Evolutionary conservation across 2,888 invertebrate species (phyloP).

Genomic region (Subacronicta megacephala): DNA sequence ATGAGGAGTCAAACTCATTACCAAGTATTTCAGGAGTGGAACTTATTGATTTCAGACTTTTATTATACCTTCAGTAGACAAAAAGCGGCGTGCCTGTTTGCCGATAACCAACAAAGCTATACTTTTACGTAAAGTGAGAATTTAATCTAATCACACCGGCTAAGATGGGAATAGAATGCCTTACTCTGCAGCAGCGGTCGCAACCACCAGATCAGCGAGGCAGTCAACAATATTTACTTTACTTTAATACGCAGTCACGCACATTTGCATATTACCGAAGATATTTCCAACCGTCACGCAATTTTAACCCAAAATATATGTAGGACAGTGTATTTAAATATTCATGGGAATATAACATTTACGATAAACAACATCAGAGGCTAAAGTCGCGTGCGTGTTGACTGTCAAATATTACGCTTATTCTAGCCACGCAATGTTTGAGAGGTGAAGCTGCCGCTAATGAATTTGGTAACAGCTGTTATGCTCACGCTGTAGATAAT

Average conservation of each 20-base stretch:
- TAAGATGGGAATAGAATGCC: too few species aligned
- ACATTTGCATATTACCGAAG: conserved; percentile 22
- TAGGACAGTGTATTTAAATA: conserved; percentile 45
- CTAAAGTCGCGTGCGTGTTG: conserved; percentile 27
- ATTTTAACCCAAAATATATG: conserved; percentile 51
- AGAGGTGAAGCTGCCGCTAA: conserved; percentile 31
- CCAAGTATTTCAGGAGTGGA: too few species aligned
- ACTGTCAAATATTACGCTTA: conserved; percentile 53
- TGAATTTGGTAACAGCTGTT: conserved; percentile 44
- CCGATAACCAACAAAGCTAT: too few species aligned
- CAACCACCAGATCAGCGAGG: too few species aligned
- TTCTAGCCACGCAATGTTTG: conserved; percentile 52
- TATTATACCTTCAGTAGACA: too few species aligned
- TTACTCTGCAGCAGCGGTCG: too few species aligned
- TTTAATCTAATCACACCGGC: too few species aligned
- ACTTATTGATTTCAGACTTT: too few species aligned
- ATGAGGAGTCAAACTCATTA: too few species aligned
- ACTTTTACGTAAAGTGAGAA: too few species aligned
- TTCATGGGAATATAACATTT: conserved; percentile 22
- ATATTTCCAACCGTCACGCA: conserved; percentile 53
- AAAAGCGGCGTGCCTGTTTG: too few species aligned
- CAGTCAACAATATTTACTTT: conserved; percentile 1
- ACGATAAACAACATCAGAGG: conserved; percentile 13
- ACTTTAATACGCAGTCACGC: conserved; percentile 22
- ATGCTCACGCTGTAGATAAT: conserved; percentile 19